Evolutionary conservation across 2,888 invertebrate genomes (phyloP).

Genomic region (Gari tellinella): DNA sequence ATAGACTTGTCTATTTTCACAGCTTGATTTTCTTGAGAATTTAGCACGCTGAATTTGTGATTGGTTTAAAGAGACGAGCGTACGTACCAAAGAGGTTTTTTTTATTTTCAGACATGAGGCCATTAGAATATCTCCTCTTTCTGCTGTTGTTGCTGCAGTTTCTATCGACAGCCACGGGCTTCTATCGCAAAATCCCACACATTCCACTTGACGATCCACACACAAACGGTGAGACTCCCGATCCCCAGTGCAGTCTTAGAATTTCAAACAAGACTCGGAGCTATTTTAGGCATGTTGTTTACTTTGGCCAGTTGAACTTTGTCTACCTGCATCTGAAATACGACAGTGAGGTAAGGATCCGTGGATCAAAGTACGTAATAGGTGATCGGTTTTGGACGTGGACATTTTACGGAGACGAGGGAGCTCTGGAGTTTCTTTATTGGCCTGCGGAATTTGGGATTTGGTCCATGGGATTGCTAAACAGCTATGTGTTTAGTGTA

Average conservation of each 20-base stretch:
- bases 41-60: no score
- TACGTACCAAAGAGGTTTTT: no score
- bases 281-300: slow-evolving; percentile 35
- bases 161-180: no score
- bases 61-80: no score
- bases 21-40: no score
- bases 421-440: slow-evolving; percentile 46
- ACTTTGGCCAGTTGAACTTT: slow-evolving; percentile 22
- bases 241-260: slow-evolving; percentile 6
- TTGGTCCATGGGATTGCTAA: slow-evolving; percentile 59
- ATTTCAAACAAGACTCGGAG: neutral
- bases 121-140: no score
- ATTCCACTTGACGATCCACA: no score
- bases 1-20: no score
- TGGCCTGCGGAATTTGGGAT: slow-evolving; percentile 61
- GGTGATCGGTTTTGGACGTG: slow-evolving; percentile 50
- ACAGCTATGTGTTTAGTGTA: slow-evolving; percentile 4
- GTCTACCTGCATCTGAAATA: slow-evolving; percentile 33
- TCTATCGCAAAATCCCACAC: no score
- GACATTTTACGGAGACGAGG: slow-evolving; percentile 51
- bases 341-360: neutral
- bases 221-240: neutral
- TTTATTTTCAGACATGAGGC: no score
- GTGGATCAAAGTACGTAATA: slow-evolving; percentile 9
- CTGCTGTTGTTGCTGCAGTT: no score